phyloP scores from a whole-genome alignment of 2,113 vertebrate species.

The Dicentrarchus labrax region DNA sequence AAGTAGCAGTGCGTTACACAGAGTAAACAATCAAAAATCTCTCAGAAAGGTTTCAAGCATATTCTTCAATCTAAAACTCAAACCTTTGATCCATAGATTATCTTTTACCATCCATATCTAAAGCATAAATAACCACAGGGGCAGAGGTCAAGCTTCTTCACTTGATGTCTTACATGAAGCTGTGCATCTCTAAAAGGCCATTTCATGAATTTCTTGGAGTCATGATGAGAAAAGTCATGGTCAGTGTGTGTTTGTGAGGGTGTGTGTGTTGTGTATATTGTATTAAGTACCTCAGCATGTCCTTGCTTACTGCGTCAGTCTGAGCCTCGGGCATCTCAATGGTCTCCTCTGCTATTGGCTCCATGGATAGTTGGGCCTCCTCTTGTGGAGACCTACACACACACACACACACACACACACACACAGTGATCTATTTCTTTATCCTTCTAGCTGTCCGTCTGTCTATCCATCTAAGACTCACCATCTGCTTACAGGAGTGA shows the following conservation, averaged over 20 bases:
- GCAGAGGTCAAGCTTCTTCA: background rate
- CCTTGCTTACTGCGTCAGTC: conserved; percentile 22
- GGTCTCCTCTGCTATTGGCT: conserved; percentile 75
- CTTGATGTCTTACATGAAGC: background rate
- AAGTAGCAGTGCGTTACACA: background rate
- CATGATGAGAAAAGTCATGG: background rate
- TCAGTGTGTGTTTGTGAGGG: background rate
- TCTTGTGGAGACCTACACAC: conserved; percentile 63
- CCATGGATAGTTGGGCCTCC: conserved; percentile 63
- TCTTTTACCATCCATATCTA: background rate
- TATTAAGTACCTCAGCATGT: conserved; percentile 63
- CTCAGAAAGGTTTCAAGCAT: background rate
- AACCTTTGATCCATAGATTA: background rate
- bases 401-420: conserved; percentile 21
- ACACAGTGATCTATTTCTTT: conserved; percentile 13
- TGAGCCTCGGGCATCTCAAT: conserved; percentile 70
- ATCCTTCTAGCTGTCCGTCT: background rate
- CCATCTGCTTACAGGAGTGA: conserved; percentile 65
- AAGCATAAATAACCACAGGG: background rate
- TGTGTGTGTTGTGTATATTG: background rate
- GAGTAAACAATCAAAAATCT: background rate
- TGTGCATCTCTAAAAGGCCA: background rate
- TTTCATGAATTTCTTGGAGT: background rate
- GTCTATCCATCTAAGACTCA: conserved; percentile 38
- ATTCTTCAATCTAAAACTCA: background rate